Conservation (phyloP, 2,888 invertebrate genomes). For the Phaedon cochleariae region DNA sequence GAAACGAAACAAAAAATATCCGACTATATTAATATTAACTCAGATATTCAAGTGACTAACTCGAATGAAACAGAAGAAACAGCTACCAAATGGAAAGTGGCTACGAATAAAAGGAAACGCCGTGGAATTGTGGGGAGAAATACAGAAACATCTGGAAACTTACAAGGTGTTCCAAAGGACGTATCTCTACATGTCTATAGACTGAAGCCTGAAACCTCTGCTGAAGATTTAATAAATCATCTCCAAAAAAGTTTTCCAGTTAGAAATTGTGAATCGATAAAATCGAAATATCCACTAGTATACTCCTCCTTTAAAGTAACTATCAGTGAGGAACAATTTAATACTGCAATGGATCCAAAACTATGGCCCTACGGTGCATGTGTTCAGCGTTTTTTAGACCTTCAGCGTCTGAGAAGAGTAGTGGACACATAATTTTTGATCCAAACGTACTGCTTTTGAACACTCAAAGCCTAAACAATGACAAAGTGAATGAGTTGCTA, state of each 20-base stretch:
- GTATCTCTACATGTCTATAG: not conserved
- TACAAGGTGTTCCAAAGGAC: not conserved
- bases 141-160: not conserved
- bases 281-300: not conserved
- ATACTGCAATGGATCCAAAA: not conserved
- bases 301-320: not conserved
- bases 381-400: not conserved
- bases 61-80: not conserved
- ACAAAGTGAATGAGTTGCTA: not conserved
- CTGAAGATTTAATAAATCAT: not conserved
- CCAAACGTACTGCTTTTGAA: not conserved
- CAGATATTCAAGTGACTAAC: not conserved
- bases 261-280: too few species aligned
- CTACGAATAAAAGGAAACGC: not conserved
- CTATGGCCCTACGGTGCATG: not conserved
- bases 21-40: not conserved
- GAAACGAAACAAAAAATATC: not conserved
- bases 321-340: not conserved
- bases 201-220: not conserved
- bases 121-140: not conserved
- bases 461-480: not conserved
- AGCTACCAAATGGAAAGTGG: not conserved
- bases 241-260: too few species aligned
- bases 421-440: not conserved
- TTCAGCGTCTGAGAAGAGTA: not conserved